Base-by-base conservation (phyloP, 2,797 vertebrate genomes). In the Mormyrops attenuatus region DNA sequence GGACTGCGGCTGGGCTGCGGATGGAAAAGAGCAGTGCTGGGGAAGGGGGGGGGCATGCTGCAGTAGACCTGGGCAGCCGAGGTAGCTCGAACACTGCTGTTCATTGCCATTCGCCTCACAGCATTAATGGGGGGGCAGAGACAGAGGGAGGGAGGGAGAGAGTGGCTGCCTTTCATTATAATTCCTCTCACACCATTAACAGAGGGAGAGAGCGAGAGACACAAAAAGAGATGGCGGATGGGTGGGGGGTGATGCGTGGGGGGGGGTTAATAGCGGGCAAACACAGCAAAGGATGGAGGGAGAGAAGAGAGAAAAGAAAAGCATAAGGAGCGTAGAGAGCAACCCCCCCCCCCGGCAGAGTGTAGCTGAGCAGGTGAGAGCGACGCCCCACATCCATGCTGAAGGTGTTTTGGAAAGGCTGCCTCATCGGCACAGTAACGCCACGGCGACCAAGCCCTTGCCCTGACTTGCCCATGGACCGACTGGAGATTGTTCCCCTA, bases 1-100 rank as follows among this genome's bases (percentile, higher is more conserved):
- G 73, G 73, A 80, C 69, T 80, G 73, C 73, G 73, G 73, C 73
- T 80, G 73, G 22, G 73, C 73, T 80, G 73, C 73, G 20, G 73
- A 80, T 80, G 34, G 34, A 73, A 34, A 38, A 38, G 73, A 80
- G 38, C 4, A 0, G 73, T 5, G 13, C 34, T 44, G 34, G 30
- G 9, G 30, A 5, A 17, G 26, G 69, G 2, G 15, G 20, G 69
- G 69, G 30, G 26, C 26, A 38, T 73, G 26, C 66, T 73, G 66
- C 66, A 73, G 66, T 38, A 22, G 66, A 73, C 66, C 34, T 11
- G 66, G 30, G 66, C 11, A 5, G 30, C 30, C 3, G 20, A 60
- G 20, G 55, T 22, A 60, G 55, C 55, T 60, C 0, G 9, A 34
- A 4, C 22, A 3, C 66, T 73, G 22, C 66, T 38, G 66, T 38